Evolutionary conservation across 2,888 invertebrate species (phyloP).

Genomic region (Eudemis profundana): DNA sequence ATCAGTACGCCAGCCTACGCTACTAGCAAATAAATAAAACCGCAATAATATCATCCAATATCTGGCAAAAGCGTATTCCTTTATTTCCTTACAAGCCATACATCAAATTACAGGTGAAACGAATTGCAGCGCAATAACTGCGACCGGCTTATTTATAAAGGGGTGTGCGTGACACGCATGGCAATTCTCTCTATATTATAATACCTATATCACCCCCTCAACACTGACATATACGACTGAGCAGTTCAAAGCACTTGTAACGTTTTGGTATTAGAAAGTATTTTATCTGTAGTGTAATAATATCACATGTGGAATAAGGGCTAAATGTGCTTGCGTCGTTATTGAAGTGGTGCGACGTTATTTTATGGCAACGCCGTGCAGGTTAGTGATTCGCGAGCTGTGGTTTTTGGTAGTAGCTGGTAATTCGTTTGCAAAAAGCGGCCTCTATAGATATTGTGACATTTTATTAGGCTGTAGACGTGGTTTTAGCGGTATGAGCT

Average conservation of each 20-base stretch:
- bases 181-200: conserved; percentile 46
- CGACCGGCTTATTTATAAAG: conserved; percentile 70
- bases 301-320: not conserved
- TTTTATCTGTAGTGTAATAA: not conserved
- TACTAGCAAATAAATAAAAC: conserved; percentile 18
- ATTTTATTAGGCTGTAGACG: not conserved
- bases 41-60: conserved; percentile 39
- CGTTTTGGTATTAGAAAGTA: not conserved
- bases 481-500: no score
- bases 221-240: not conserved
- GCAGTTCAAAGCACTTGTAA: not conserved
- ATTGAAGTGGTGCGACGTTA: not conserved
- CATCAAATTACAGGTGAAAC: conserved; percentile 77
- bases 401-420: not conserved
- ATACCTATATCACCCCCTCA: conserved; percentile 9
- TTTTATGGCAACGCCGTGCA: not conserved
- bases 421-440: not conserved
- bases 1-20: not conserved
- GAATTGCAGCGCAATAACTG: conserved; percentile 72
- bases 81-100: conserved; percentile 53
- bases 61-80: conserved; percentile 35
- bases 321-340: not conserved
- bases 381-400: not conserved
- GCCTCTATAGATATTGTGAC: not conserved
- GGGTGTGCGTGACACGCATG: conserved; percentile 64